These are phyloP conservation scores for Eupithecia abbreviata DNA, from an alignment of 2,888 invertebrate species.

Conservation along the genomic window DNA sequence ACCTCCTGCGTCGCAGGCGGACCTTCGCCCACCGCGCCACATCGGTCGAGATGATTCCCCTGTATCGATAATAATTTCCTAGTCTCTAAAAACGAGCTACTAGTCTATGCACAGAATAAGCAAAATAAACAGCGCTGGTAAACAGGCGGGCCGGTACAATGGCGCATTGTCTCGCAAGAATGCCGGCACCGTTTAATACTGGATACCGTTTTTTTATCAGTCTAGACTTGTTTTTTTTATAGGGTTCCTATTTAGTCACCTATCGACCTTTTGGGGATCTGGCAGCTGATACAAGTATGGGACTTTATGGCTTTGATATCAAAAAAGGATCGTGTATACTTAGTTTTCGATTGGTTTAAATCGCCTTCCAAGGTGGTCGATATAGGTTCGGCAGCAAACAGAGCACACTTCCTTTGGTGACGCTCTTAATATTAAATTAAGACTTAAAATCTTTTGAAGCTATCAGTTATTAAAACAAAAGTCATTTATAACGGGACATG, in stretches of 20 bases:
- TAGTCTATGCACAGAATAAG: constrained; percentile 15
- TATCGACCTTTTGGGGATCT: constrained; percentile 8
- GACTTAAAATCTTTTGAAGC: no score
- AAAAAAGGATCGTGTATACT: neutral
- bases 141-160: constrained; percentile 45
- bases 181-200: constrained; percentile 39
- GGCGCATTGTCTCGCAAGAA: constrained; percentile 47
- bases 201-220: constrained; percentile 34
- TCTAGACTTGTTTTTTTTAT: constrained; percentile 40
- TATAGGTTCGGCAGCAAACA: neutral
- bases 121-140: constrained; percentile 37
- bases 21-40: no score
- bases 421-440: neutral
- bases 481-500: no score
- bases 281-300: neutral
- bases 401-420: neutral
- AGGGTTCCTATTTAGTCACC: constrained; percentile 19
- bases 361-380: neutral
- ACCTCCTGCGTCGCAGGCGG: no score
- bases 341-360: neutral
- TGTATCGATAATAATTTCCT: neutral
- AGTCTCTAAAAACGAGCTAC: neutral
- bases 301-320: neutral
- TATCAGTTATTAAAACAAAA: no score
- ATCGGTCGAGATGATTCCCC: no score